These are phyloP conservation scores for Protomyctophum bolini DNA, from an alignment of 2,113 vertebrate species.

Conservation along the genomic window DNA sequence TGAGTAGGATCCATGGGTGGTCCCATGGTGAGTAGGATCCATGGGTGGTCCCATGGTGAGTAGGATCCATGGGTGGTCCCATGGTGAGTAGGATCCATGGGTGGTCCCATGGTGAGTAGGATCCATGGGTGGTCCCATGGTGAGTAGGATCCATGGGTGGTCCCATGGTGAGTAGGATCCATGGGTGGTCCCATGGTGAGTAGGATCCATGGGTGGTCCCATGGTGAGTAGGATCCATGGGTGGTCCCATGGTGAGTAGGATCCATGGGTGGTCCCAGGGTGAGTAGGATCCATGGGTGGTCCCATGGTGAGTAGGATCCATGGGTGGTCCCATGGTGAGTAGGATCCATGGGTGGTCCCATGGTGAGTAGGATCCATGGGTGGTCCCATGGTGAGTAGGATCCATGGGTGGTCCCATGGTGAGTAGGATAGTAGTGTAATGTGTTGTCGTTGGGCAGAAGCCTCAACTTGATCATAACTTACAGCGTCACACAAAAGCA, in stretches of 20 bases:
- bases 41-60: slow-evolving; percentile 86
- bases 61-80: slow-evolving; percentile 57
- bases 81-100: slow-evolving; percentile 81
- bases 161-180: slow-evolving; percentile 85
- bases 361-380: slow-evolving; percentile 81
- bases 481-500: no score
- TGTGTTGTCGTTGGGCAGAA: no score
- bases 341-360: slow-evolving; percentile 57
- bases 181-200: slow-evolving; percentile 86
- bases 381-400: slow-evolving; percentile 86
- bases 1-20: slow-evolving; percentile 62
- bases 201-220: slow-evolving; percentile 57
- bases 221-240: slow-evolving; percentile 81
- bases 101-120: slow-evolving; percentile 86
- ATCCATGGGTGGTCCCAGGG: no score
- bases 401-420: no score
- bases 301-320: slow-evolving; percentile 85
- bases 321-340: slow-evolving; percentile 86
- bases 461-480: no score
- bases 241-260: slow-evolving; percentile 86
- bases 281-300: no score
- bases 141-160: slow-evolving; percentile 62
- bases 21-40: slow-evolving; percentile 85
- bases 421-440: no score
- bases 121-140: slow-evolving; percentile 82